These are phyloP conservation scores for Phrynocephalus vlangalii DNA, from an alignment of 2,797 vertebrate genomes.

Conservation along the genomic window DNA sequence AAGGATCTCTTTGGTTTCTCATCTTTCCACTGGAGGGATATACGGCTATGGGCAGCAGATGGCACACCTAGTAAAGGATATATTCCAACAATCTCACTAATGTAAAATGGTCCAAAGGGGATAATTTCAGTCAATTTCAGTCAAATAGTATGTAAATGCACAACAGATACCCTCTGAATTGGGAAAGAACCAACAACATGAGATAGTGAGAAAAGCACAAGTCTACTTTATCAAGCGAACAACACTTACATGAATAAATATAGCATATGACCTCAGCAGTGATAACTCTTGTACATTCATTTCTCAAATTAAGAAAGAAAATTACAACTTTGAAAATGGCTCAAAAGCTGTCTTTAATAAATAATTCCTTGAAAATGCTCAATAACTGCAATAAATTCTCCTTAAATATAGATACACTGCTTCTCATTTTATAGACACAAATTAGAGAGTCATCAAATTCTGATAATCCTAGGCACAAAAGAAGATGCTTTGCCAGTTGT, in stretches of 20 bases:
- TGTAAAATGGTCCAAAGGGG: constrained; percentile 37
- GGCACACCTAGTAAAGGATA: constrained; percentile 29
- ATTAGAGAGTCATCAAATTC: neutral
- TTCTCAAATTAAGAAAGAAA: neutral
- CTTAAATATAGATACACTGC: constrained; percentile 16
- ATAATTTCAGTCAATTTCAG: constrained; percentile 47
- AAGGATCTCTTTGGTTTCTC: constrained; percentile 12
- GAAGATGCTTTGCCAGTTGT: neutral
- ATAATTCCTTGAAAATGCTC: constrained; percentile 22
- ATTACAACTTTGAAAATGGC: neutral
- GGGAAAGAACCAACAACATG: constrained; percentile 17
- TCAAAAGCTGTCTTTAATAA: constrained; percentile 14
- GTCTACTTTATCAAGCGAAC: constrained; percentile 18
- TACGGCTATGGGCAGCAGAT: constrained; percentile 21
- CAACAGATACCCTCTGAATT: constrained; percentile 10
- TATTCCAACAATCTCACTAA: constrained; percentile 52
- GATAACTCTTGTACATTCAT: neutral
- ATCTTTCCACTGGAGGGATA: constrained; percentile 20
- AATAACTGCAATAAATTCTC: neutral
- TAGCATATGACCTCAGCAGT: constrained; percentile 27
- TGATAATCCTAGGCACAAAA: neutral
- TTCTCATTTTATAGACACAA: constrained; percentile 24
- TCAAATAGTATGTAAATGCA: constrained; percentile 43
- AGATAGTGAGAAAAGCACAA: neutral
- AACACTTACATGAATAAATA: constrained; percentile 17